These are phyloP conservation scores for Apamea epomidion DNA, from an alignment of 2,888 invertebrate genomes.

Conservation along the genomic window DNA sequence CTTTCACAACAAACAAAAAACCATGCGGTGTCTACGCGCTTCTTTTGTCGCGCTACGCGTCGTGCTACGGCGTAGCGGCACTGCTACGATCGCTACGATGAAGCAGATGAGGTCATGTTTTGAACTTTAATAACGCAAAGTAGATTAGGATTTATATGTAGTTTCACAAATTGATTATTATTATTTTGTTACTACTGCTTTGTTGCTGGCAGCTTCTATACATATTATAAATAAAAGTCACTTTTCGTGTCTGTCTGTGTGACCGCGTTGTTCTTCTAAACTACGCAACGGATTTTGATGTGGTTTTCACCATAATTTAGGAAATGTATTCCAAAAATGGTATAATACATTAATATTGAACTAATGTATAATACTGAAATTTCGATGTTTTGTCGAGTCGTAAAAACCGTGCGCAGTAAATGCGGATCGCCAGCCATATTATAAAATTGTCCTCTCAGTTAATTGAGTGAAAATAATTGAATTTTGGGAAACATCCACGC, in stretches of 20 bases:
- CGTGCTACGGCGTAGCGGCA: conserved; percentile 41
- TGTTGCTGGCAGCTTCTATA: neutral
- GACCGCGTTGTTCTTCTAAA: neutral
- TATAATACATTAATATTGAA: neutral
- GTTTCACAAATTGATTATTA: neutral
- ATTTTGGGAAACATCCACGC: neutral
- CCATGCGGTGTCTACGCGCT: neutral
- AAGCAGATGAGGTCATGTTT: neutral
- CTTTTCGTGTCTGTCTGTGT: neutral
- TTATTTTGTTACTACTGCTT: neutral
- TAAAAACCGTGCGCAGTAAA: neutral
- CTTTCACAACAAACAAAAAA: neutral
- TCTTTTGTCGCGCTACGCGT: conserved; percentile 1
- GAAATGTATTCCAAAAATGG: neutral
- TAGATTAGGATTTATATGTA: neutral
- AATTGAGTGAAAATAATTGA: neutral
- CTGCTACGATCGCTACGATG: conserved; percentile 31
- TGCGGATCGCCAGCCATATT: neutral
- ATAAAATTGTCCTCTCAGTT: neutral
- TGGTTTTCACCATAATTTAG: neutral
- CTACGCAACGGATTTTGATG: neutral
- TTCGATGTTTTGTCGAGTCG: neutral
- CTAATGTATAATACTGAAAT: neutral
- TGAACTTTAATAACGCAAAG: neutral
- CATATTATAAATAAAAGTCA: neutral